phyloP scores from a whole-genome alignment of 2,888 invertebrate species.

The Dichetophora obliterata region DNA sequence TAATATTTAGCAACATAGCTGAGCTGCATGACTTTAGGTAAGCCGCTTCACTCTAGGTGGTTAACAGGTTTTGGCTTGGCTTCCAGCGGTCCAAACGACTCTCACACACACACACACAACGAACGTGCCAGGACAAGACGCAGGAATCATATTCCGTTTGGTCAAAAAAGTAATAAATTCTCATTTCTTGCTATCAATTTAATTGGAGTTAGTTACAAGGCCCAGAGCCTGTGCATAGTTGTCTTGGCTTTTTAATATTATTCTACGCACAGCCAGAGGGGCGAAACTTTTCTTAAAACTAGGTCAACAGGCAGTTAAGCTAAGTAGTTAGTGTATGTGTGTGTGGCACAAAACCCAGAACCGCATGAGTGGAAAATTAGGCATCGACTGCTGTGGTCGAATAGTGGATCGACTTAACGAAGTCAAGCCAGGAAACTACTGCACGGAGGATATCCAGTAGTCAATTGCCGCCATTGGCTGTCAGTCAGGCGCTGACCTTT shows the following conservation, averaged over 20 bases:
- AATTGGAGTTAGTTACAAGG: background rate
- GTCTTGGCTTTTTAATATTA: background rate
- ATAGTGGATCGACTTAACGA: no score
- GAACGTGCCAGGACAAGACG: conserved; percentile 13
- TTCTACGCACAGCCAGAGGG: background rate
- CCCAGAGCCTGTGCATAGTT: background rate
- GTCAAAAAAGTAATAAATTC: conserved; percentile 23
- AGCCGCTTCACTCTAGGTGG: background rate
- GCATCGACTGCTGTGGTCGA: background rate
- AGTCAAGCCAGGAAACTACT: no score
- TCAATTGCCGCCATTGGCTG: no score
- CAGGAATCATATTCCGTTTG: conserved; percentile 49
- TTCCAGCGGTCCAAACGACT: background rate
- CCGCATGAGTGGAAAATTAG: conserved; percentile 19
- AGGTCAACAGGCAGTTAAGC: background rate
- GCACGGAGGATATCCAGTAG: no score
- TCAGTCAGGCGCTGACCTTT: no score
- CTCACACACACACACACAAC: background rate
- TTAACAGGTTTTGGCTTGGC: background rate
- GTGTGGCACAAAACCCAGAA: background rate
- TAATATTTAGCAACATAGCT: background rate
- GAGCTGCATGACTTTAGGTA: background rate
- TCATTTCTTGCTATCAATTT: conserved; percentile 26
- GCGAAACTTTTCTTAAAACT: background rate
- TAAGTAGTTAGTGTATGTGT: background rate